Evolutionary conservation across 1,140 invertebrate genomes (phyloP).

Genomic region (Pissodes strobi): DNA sequence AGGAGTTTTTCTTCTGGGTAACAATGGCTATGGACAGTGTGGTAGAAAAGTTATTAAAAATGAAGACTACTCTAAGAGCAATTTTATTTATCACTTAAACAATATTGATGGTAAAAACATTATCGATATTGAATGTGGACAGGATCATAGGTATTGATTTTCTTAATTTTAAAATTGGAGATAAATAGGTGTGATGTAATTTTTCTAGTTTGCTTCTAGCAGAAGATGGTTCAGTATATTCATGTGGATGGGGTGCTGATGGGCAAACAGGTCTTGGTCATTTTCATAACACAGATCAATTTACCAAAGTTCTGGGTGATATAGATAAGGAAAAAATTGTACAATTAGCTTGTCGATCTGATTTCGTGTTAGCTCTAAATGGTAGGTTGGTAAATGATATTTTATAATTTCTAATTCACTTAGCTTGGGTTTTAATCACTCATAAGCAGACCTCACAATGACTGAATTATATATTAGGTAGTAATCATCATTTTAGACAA

Average conservation of each 20-base stretch:
- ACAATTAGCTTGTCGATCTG: constrained; percentile 77
- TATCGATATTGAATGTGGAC: constrained; percentile 77
- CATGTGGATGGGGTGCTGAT: constrained; percentile 93
- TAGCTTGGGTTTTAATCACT: not conserved
- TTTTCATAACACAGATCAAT: constrained; percentile 65
- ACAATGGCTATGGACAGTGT: constrained; percentile 95
- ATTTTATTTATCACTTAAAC: constrained; percentile 68
- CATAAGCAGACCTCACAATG: not conserved
- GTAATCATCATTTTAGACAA: constrained; percentile 65
- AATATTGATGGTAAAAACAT: constrained; percentile 68
- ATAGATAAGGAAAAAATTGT: constrained; percentile 81
- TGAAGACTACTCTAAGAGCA: constrained; percentile 74
- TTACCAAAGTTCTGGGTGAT: constrained; percentile 76
- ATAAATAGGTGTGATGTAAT: not conserved
- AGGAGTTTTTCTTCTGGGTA: constrained; percentile 85
- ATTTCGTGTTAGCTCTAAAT: constrained; percentile 89
- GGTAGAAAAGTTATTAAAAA: constrained; percentile 78
- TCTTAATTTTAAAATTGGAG: no score
- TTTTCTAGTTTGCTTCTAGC: constrained; percentile 76
- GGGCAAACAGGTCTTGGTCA: constrained; percentile 89
- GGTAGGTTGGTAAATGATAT: no score
- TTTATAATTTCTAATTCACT: not conserved
- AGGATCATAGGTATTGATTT: constrained; percentile 87
- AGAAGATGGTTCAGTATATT: constrained; percentile 78
- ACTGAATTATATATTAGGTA: not conserved